phyloP scores from a whole-genome alignment of 2,113 vertebrate species.

The Hippocampus comes region DNA sequence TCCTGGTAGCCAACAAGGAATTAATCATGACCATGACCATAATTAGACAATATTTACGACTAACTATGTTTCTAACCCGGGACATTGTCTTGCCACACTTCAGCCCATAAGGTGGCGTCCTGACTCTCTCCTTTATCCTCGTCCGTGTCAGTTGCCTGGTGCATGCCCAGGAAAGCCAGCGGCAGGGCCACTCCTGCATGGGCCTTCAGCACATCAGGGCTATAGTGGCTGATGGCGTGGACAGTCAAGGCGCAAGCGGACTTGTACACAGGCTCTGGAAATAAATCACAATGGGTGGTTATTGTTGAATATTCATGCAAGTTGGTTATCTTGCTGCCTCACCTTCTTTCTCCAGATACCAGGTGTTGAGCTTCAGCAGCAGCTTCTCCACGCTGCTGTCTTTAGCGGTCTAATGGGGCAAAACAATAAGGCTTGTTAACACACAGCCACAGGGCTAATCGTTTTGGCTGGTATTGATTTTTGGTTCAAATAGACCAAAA shows the following conservation, averaged over 20 bases:
- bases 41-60: not conserved
- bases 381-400: conserved; percentile 93
- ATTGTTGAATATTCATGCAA: not conserved
- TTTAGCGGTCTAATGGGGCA: conserved; percentile 79
- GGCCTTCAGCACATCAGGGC: conserved; percentile 90
- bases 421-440: not conserved
- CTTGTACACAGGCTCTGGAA: conserved; percentile 84
- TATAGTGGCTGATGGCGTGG: conserved; percentile 92
- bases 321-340: conserved; percentile 9
- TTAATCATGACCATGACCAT: not conserved
- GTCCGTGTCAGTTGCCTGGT: conserved; percentile 80
- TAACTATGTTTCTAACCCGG: conserved; percentile 76
- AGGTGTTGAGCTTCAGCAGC: conserved; percentile 85
- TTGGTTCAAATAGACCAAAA: not conserved
- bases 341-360: conserved; percentile 99
- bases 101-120: conserved; percentile 83
- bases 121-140: conserved; percentile 87
- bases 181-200: conserved; percentile 87
- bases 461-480: not conserved
- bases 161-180: conserved; percentile 95
- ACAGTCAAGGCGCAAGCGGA: conserved; percentile 83
- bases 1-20: conserved; percentile 60
- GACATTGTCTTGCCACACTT: conserved; percentile 98
- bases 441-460: not conserved
- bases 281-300: not conserved